Base-by-base conservation (phyloP, 2,888 invertebrate species). In the Leucophora obtusa region DNA sequence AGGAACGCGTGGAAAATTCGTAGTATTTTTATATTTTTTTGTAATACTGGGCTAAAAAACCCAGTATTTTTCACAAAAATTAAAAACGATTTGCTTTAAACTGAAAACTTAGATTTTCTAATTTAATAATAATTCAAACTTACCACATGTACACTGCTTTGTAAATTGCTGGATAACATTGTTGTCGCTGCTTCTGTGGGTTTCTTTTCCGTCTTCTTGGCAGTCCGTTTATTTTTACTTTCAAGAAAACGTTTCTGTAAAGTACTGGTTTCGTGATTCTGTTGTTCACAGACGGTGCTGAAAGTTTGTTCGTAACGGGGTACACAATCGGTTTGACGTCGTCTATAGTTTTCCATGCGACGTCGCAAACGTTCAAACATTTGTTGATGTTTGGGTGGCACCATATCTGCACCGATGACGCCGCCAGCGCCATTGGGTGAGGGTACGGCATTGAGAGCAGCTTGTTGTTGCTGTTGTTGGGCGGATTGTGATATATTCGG, bases 161-260 rank as follows among this genome's bases (percentile, higher is more conserved):
- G 94, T 86, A 94, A 91, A 85, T 89, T 90, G 72, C 90, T 89
- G 69, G 89, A 89, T 86, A 90, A 84, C 87, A 89, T 91, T 58
- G 85, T 65, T 10, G 86, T 74, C 73, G 84, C 82, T 82, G 85
- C 71, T 84, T 86, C 91, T 17, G 84, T 83, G 85, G 88, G 90
- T 89, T 91, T 93, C 92, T 92, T 92, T 89, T 94, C 94, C 87
- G 94, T 95, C 92, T 96, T 96, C 91, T 97, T 97, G 88, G 93
- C 93, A 79, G 95, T 94, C 84, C 95, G 94, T 91, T 97, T 97
- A 84, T 96, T 94, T 90, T 97, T 97, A 89, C 95, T 95, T 91
- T 98, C 98, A 86, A 97, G 93, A 91, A 95, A 97, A 83, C 96
- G 93, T 91, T 97, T 97, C 90, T 96, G 96, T 82, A 98, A 92